Evolutionary conservation across 1,140 invertebrate genomes (phyloP).

Genomic region (Elysia chlorotica): DNA sequence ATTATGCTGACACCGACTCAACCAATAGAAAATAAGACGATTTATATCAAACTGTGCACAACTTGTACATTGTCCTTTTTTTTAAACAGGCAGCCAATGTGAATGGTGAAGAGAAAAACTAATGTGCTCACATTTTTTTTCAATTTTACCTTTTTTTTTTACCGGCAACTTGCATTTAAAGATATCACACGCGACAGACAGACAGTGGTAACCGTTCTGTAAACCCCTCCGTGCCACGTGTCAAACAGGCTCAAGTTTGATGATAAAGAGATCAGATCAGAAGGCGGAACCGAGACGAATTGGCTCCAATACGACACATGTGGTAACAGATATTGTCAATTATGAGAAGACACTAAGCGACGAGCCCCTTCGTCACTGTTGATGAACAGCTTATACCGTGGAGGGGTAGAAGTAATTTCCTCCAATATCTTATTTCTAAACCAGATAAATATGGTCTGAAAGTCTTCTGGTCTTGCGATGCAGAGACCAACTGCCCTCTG

Average conservation of each 20-base stretch:
- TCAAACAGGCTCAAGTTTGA: constrained; percentile 32
- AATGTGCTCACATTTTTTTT: too few species aligned
- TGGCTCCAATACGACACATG: constrained; percentile 37
- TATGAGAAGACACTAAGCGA: constrained; percentile 23
- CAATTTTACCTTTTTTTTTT: too few species aligned
- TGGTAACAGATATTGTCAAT: constrained; percentile 22
- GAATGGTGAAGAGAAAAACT: too few species aligned
- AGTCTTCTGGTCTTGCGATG: constrained; percentile 31
- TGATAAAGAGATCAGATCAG: constrained; percentile 25
- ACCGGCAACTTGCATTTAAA: too few species aligned
- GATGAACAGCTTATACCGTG: constrained; percentile 49
- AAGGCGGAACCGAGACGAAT: constrained; percentile 31
- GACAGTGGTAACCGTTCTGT: too few species aligned
- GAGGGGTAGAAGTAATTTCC: constrained; percentile 39
- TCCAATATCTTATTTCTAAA: constrained; percentile 62
- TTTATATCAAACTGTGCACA: too few species aligned
- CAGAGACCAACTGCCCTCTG: constrained; percentile 19
- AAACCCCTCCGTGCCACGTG: too few species aligned
- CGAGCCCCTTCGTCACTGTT: constrained; percentile 31
- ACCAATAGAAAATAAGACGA: too few species aligned
- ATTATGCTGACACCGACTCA: too few species aligned
- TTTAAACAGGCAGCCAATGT: too few species aligned
- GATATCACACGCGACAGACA: too few species aligned
- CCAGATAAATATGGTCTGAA: constrained; percentile 64
- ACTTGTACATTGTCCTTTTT: too few species aligned